phyloP scores from a whole-genome alignment of 1,140 invertebrate species.

The Teleogryllus occipitalis region DNA sequence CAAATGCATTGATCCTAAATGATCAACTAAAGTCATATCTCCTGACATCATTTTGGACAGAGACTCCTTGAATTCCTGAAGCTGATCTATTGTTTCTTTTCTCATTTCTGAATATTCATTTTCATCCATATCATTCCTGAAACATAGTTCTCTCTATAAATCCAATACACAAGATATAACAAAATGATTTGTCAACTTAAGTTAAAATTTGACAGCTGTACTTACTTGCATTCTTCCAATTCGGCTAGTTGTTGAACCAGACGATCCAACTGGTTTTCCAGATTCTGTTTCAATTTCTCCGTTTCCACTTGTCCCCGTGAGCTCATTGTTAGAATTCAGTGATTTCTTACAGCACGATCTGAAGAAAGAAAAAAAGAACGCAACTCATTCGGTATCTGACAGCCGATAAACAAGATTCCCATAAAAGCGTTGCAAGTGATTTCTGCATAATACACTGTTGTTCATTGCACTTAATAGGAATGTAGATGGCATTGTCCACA shows the following conservation, averaged over 20 bases:
- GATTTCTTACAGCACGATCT: background rate
- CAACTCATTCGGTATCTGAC: too few relatives aligned
- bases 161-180: too few relatives aligned
- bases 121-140: conserved; percentile 52
- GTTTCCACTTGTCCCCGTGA: conserved; percentile 45
- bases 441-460: too few relatives aligned
- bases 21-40: conserved; percentile 60
- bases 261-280: conserved; percentile 63
- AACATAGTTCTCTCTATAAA: conserved; percentile 18
- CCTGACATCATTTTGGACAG: conserved; percentile 57
- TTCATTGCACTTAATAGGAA: too few relatives aligned
- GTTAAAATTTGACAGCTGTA: background rate
- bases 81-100: conserved; percentile 63
- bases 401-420: too few relatives aligned
- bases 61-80: conserved; percentile 63
- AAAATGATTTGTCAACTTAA: too few relatives aligned
- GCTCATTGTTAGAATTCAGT: conserved; percentile 29
- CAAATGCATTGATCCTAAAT: conserved; percentile 55
- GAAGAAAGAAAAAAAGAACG: too few relatives aligned
- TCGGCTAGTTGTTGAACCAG: conserved; percentile 63
- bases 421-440: too few relatives aligned
- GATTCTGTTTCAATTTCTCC: conserved; percentile 54
- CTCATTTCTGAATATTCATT: conserved; percentile 64
- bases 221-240: conserved; percentile 62
- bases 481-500: too few relatives aligned